Conservation (phyloP, 2,888 invertebrate species). For the Plebejus melissa region DNA sequence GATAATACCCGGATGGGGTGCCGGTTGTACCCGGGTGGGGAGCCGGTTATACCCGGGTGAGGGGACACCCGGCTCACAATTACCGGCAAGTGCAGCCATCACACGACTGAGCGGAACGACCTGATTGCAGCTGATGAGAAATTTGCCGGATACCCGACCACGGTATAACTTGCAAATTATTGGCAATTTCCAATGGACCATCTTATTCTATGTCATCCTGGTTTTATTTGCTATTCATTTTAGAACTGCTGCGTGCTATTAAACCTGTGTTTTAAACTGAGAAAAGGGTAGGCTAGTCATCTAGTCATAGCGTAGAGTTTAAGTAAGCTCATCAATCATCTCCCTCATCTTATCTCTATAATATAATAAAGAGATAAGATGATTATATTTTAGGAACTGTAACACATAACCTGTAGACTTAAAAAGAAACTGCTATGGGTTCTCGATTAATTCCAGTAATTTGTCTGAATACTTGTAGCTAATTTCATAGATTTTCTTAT, state of each 20-base stretch:
- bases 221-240: constrained; percentile 28
- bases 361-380: too few relatives aligned
- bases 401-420: too few relatives aligned
- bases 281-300: neutral
- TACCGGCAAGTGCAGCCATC: constrained; percentile 38
- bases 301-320: too few relatives aligned
- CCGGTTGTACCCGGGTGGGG: neutral
- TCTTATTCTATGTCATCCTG: constrained; percentile 27
- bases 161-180: constrained; percentile 39
- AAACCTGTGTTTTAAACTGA: neutral
- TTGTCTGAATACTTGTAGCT: too few relatives aligned
- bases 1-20: neutral
- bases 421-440: too few relatives aligned
- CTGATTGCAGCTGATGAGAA: constrained; percentile 56
- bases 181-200: constrained; percentile 18
- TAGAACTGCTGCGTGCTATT: neutral
- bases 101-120: constrained; percentile 45
- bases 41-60: neutral
- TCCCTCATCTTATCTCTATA: too few relatives aligned
- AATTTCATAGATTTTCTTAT: too few relatives aligned
- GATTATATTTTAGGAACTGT: too few relatives aligned
- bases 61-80: constrained; percentile 33
- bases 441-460: too few relatives aligned
- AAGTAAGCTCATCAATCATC: too few relatives aligned
- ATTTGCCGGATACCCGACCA: constrained; percentile 62